A percentile compares a stretch with the other conserved stretches of the same genome.
Evolutionary conservation across 2,113 vertebrate species (phyloP).

Genomic region (Nannospalax galili): DNA sequence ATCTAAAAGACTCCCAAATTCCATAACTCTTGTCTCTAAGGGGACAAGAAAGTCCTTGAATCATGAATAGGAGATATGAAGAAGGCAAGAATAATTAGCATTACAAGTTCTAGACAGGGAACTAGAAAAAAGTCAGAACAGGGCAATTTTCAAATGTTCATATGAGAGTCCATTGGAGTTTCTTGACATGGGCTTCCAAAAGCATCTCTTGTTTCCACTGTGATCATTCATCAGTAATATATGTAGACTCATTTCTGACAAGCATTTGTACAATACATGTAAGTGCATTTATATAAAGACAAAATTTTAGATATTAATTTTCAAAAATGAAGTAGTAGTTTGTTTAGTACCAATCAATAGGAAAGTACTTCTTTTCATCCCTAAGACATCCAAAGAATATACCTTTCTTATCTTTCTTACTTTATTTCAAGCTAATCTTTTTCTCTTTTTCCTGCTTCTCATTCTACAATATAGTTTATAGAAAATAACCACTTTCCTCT

Average conservation of each 20-base stretch:
- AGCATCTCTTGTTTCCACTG: conserved; percentile 19
- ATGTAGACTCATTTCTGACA: not conserved
- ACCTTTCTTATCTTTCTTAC: not conserved
- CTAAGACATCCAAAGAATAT: not conserved
- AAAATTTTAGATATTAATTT: not conserved
- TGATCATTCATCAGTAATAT: not conserved
- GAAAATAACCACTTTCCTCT: not conserved
- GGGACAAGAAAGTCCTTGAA: too few species aligned
- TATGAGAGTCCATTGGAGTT: too few species aligned
- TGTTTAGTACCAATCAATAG: not conserved
- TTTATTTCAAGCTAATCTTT: not conserved
- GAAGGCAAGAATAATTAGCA: too few species aligned
- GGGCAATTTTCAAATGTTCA: too few species aligned
- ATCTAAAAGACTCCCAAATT: too few species aligned
- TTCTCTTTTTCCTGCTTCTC: not conserved
- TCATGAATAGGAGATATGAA: too few species aligned
- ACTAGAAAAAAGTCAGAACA: too few species aligned
- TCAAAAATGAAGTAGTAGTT: not conserved
- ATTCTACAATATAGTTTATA: not conserved
- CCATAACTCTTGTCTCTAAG: too few species aligned
- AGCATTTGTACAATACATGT: not conserved
- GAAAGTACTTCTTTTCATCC: not conserved
- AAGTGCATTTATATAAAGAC: not conserved
- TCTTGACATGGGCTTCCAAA: too few species aligned
- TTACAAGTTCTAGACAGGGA: too few species aligned